Conservation (phyloP, 2,888 invertebrate species). For the Drosophila flavopinicola region DNA sequence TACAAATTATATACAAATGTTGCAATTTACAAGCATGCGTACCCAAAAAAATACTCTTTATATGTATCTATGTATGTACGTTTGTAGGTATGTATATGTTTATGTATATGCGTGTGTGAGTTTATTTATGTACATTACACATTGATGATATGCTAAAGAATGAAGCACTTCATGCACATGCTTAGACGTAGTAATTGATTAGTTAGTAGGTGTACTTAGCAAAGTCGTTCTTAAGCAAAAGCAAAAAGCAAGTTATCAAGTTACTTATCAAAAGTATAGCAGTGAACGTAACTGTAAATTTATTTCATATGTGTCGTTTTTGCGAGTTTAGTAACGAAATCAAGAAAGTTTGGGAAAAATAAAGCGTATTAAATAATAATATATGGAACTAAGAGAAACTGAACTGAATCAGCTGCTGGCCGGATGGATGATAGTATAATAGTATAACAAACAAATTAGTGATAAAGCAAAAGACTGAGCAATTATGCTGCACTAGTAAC, state of each 20-base stretch:
- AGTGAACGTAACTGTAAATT: slow-evolving; percentile 31
- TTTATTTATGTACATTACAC: background rate
- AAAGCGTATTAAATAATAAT: slow-evolving; percentile 21
- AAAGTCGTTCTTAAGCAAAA: slow-evolving; percentile 49
- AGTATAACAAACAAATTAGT: slow-evolving; percentile 5
- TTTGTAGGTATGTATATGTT: background rate
- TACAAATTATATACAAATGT: slow-evolving; percentile 22
- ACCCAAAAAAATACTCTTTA: background rate
- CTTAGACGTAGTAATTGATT: slow-evolving; percentile 17
- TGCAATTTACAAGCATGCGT: slow-evolving; percentile 10
- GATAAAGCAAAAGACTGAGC: slow-evolving; percentile 12
- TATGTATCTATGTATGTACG: background rate
- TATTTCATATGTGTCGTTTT: slow-evolving; percentile 34
- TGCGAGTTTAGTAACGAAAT: slow-evolving; percentile 21
- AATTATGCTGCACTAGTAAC: slow-evolving; percentile 25
- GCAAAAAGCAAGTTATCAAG: slow-evolving; percentile 47
- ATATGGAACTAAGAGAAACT: slow-evolving; percentile 21
- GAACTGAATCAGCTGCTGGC: slow-evolving; percentile 19
- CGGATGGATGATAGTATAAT: too few species aligned
- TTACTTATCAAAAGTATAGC: slow-evolving; percentile 32
- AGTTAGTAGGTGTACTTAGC: slow-evolving; percentile 28
- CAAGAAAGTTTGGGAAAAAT: slow-evolving; percentile 25
- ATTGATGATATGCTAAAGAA: background rate
- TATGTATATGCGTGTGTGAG: background rate
- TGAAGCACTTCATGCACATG: slow-evolving; percentile 18